Evolutionary conservation across 1,140 invertebrate genomes (phyloP).

Genomic region (Cydia splendana): DNA sequence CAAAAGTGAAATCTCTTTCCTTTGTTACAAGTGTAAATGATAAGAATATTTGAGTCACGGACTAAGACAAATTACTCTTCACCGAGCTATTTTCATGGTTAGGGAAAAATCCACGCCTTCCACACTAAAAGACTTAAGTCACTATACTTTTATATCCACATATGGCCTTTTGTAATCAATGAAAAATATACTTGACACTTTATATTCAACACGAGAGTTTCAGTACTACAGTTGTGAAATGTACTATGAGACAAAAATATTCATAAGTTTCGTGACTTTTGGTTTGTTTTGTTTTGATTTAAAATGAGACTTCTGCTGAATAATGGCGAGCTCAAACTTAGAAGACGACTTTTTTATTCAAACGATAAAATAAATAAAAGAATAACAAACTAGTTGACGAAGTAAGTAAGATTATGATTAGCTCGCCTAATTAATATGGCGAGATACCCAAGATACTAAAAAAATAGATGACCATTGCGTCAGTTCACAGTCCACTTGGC

Average conservation of each 20-base stretch:
- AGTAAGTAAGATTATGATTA: no score
- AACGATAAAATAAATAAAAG: no score
- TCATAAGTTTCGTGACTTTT: not conserved
- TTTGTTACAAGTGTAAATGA: not conserved
- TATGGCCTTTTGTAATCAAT: not conserved
- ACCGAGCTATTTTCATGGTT: slow-evolving; percentile 11
- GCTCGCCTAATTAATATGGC: no score
- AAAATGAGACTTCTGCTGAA: not conserved
- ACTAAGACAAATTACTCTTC: slow-evolving; percentile 8
- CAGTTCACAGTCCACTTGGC: no score
- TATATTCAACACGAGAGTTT: not conserved
- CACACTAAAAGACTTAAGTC: not conserved
- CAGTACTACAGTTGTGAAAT: not conserved
- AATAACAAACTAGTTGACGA: no score
- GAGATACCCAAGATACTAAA: no score
- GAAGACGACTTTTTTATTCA: no score
- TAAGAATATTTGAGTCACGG: slow-evolving; percentile 3
- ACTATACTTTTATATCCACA: not conserved
- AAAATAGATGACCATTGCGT: no score
- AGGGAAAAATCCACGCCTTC: not conserved
- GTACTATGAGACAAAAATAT: not conserved
- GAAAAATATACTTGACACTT: not conserved
- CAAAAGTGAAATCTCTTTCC: slow-evolving; percentile 1
- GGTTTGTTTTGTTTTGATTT: not conserved
- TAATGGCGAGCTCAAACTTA: no score